Evolutionary conservation across 2,797 vertebrate genomes (phyloP).

Genomic region (Phataginus tetradactyla): DNA sequence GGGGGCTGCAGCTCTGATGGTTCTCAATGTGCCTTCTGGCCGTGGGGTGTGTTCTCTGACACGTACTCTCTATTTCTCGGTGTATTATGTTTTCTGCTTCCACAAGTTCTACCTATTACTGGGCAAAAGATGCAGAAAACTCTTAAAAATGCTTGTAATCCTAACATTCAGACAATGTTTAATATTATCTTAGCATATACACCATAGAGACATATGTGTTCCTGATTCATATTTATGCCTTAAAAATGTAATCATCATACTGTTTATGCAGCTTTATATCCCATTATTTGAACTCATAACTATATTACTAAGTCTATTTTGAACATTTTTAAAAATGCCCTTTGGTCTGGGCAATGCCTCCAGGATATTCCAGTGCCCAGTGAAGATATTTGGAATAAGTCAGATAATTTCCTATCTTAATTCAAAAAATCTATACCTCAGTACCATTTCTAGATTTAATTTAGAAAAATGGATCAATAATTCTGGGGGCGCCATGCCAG

Average conservation of each 20-base stretch:
- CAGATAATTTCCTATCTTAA: constrained; percentile 10
- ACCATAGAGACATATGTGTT: not conserved
- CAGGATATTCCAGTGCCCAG: not conserved
- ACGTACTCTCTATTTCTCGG: not conserved
- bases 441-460: constrained; percentile 32
- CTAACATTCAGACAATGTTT: not conserved
- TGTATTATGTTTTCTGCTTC: not conserved
- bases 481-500: not conserved
- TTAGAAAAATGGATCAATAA: not conserved
- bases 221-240: not conserved
- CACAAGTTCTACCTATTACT: not conserved
- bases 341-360: not conserved
- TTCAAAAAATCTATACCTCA: not conserved
- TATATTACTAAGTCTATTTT: constrained; percentile 26
- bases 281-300: constrained; percentile 1
- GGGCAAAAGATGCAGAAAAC: not conserved
- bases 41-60: not conserved
- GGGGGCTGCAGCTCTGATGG: not conserved
- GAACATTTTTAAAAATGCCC: not conserved
- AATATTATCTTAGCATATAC: not conserved
- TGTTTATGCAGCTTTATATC: not conserved
- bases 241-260: not conserved
- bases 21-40: not conserved
- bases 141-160: not conserved
- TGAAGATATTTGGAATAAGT: not conserved